Conservation (phyloP, 1,140 invertebrate genomes). For the Eumaeus atala region DNA sequence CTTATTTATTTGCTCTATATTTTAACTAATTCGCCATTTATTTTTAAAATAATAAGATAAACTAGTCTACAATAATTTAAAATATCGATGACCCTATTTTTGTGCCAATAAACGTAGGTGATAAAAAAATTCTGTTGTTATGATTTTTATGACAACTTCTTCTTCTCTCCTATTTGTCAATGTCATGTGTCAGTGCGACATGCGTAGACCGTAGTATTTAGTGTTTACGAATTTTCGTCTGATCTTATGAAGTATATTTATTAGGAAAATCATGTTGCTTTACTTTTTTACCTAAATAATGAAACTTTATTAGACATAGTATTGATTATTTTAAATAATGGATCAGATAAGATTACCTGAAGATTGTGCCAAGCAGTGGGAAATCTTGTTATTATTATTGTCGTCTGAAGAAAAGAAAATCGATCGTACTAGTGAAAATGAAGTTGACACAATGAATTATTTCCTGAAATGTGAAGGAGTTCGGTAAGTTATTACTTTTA, state of each 20-base stretch:
- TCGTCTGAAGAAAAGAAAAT: constrained; percentile 63
- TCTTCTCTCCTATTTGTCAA: too few relatives aligned
- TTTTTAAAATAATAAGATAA: too few relatives aligned
- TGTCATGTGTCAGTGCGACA: neutral
- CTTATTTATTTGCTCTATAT: too few relatives aligned
- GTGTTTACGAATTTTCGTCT: constrained; percentile 3
- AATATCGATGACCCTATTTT: too few relatives aligned
- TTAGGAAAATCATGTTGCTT: constrained; percentile 5
- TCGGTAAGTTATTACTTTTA: constrained; percentile 46
- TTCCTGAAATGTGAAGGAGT: constrained; percentile 53
- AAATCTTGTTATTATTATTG: constrained; percentile 52
- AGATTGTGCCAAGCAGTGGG: constrained; percentile 60
- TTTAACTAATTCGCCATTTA: too few relatives aligned
- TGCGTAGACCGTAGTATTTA: neutral
- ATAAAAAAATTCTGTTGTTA: too few relatives aligned
- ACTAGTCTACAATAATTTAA: too few relatives aligned
- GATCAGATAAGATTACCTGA: constrained; percentile 37
- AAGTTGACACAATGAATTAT: constrained; percentile 58
- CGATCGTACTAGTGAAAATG: constrained; percentile 46
- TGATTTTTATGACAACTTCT: too few relatives aligned
- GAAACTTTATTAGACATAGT: neutral
- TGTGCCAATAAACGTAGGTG: too few relatives aligned
- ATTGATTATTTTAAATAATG: constrained; percentile 24
- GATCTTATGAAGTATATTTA: too few relatives aligned
- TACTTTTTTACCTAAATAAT: constrained; percentile 8